Evolutionary conservation across 2,113 vertebrate species (phyloP), one percentile per base, ranked within the genome.

Genomic region (Cyanoramphus novaezelandiae): DNA sequence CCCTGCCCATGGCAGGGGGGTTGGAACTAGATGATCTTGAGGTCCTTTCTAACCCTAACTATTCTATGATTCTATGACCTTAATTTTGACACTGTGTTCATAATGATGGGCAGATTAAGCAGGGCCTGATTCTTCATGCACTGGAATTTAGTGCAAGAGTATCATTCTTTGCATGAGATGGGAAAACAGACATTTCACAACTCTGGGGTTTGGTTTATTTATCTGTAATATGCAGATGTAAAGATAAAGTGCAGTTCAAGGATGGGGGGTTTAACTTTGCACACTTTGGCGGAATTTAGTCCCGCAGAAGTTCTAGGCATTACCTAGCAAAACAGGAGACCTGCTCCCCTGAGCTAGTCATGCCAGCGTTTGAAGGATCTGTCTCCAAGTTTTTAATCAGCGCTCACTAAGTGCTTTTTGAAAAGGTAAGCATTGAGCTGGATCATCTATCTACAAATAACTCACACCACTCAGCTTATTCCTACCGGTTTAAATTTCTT

Each of bases 381-480:
- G 65, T 41, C 88, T 75, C 77, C 67, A 65, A 35, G 83, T 90
- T 91, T 96, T 96, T 90, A 86, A 81, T 88, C 90, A 75, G 39
- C 41, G 39, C 43, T 65, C 68, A 81, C 76, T 78, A 83, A 95
- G 60, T 83, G 77, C 50, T 60, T 49, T 94, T 82, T 82, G 90
- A 82, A 96, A 94, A 93, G 44, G 80, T 90, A 95, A 93, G 75
- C 14, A 13, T 86, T 96, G 86, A 96, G 92, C 88, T 96, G 91
- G 90, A 92, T 95, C 82, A 93, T 92, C 83, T 93, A 59, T 88
- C 92, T 92, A 87, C 92, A 93, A 94, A 89, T 89, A 96, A 76
- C 88, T 88, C 88, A 50, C 60, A 84, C 44, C 69, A 78, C 70
- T 81, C 92, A 86, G 69, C 69, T 95, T 95, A 94, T 96, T 95